These are phyloP conservation scores for Phataginus tricuspis DNA, from an alignment of 2,797 vertebrate genomes.

Conservation along the genomic window DNA sequence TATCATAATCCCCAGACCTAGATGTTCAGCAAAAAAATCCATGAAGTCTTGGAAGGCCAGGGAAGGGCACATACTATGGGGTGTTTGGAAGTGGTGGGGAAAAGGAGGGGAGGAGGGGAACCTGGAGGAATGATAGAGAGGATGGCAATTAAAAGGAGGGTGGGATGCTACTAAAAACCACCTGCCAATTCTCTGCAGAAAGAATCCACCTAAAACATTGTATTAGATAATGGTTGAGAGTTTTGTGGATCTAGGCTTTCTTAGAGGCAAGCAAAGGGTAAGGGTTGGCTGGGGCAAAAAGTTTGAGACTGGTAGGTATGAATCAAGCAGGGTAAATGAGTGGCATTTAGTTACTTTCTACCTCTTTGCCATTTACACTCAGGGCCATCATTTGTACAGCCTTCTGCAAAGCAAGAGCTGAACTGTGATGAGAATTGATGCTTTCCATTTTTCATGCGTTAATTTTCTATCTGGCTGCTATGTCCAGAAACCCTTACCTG, in stretches of 20 bases:
- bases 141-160: background rate
- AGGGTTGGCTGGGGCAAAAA: background rate
- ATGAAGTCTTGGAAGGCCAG: background rate
- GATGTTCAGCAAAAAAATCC: background rate
- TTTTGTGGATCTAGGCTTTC: background rate
- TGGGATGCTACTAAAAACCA: background rate
- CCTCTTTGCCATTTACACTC: background rate
- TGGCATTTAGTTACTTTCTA: conserved; percentile 2
- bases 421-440: conserved; percentile 19
- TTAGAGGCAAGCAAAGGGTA: background rate
- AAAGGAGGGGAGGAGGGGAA: background rate
- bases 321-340: conserved; percentile 1
- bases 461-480: conserved; percentile 45
- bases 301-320: background rate
- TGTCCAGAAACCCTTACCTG: conserved; percentile 24
- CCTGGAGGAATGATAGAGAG: background rate
- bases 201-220: background rate
- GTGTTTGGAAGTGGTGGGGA: background rate
- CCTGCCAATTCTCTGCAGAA: background rate
- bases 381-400: background rate
- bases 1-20: background rate
- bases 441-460: conserved; percentile 25
- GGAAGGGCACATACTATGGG: background rate
- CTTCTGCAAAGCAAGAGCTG: background rate
- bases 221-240: background rate